These are phyloP conservation scores for Blera fallax DNA, from an alignment of 2,888 invertebrate species.

Conservation along the genomic window DNA sequence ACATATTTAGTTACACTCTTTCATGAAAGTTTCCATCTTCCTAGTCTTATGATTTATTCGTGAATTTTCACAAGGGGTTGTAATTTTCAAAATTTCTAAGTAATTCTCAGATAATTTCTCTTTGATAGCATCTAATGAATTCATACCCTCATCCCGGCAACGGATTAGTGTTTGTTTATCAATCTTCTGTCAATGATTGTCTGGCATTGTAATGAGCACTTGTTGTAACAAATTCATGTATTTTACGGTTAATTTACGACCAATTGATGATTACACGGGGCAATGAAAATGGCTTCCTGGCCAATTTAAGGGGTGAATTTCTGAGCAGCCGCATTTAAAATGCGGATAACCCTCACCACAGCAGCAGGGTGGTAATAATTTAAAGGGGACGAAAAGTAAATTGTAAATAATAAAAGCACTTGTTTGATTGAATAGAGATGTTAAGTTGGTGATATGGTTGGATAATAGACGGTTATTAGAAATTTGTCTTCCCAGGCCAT, in stretches of 20 bases:
- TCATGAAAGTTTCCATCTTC: background rate
- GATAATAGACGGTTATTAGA: background rate
- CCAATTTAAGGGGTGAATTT: slow-evolving; percentile 32
- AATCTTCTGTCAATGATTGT: slow-evolving; percentile 42
- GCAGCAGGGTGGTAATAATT: background rate
- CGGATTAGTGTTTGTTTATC: slow-evolving; percentile 51
- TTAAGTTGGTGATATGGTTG: slow-evolving; percentile 2
- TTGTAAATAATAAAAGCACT: slow-evolving; percentile 34
- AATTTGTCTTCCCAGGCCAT: background rate
- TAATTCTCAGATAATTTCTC: slow-evolving; percentile 13
- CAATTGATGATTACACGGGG: slow-evolving; percentile 57
- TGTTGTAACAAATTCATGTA: slow-evolving; percentile 67
- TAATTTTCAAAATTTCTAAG: slow-evolving; percentile 26
- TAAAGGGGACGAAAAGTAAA: slow-evolving; percentile 40
- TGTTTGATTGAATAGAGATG: slow-evolving; percentile 7
- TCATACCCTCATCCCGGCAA: background rate
- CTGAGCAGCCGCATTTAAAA: slow-evolving; percentile 1
- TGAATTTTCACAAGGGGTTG: slow-evolving; percentile 24
- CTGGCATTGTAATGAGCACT: slow-evolving; percentile 64
- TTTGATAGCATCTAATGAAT: slow-evolving; percentile 33
- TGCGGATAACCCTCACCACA: background rate
- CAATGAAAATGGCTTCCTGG: slow-evolving; percentile 42
- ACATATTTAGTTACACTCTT: no score
- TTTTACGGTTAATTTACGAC: slow-evolving; percentile 67
- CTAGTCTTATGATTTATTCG: slow-evolving; percentile 1